A percentile compares a stretch with the other conserved stretches of the same genome.
Evolutionary conservation across 2,113 vertebrate species (phyloP).

Genomic region (human): GRCh38 chr19:15790001-15790500

Average conservation of each 20-base stretch:
- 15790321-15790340: neutral
- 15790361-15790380: neutral
- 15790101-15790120: neutral
- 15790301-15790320: neutral
- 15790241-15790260: neutral
- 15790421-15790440: neutral
- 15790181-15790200: neutral
- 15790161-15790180: neutral
- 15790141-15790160: neutral
- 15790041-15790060: no score
- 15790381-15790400: neutral
- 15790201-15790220: neutral
- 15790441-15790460: neutral
- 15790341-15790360: no score
- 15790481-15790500: neutral
- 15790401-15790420: neutral
- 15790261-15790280: neutral
- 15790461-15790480: neutral
- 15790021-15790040: no score
- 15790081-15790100: neutral
- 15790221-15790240: neutral
- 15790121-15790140: neutral
- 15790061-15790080: no score
- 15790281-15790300: neutral
- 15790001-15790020: no score